A percentile compares a stretch with the other conserved stretches of the same genome.
Conservation (phyloP, 2,888 invertebrate species). For the Nowickia ferox region DNA sequence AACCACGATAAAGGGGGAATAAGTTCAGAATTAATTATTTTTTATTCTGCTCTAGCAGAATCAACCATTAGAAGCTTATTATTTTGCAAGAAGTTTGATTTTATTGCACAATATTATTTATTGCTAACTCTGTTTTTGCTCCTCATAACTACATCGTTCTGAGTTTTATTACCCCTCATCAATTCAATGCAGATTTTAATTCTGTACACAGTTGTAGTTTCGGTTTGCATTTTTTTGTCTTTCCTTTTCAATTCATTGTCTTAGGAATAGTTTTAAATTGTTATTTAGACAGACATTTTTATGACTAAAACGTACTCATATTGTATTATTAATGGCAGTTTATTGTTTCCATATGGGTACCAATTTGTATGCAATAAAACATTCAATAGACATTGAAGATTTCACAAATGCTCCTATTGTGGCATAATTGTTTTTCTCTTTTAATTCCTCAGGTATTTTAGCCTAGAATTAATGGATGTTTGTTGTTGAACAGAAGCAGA, state of each 20-base stretch:
- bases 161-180: conserved; percentile 45
- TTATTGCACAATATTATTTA: background rate
- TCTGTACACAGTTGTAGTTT: background rate
- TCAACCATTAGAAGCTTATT: no score
- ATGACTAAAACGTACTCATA: conserved; percentile 55
- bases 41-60: no score
- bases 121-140: background rate
- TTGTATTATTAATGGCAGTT: conserved; percentile 59
- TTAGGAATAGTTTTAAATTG: conserved; percentile 31
- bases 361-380: conserved; percentile 58
- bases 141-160: background rate
- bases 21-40: no score
- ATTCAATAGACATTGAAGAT: conserved; percentile 58
- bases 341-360: conserved; percentile 60
- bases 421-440: conserved; percentile 59
- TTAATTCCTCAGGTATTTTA: conserved; percentile 54
- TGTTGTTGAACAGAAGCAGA: conserved; percentile 16
- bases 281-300: conserved; percentile 45
- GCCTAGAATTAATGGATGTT: conserved; percentile 23
- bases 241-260: background rate
- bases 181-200: conserved; percentile 33
- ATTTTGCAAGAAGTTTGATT: no score
- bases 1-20: no score
- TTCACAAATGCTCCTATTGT: conserved; percentile 48
- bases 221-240: background rate